Conservation (phyloP, 2,888 invertebrate species). For the Hydrotaea cyrtoneurina region DNA sequence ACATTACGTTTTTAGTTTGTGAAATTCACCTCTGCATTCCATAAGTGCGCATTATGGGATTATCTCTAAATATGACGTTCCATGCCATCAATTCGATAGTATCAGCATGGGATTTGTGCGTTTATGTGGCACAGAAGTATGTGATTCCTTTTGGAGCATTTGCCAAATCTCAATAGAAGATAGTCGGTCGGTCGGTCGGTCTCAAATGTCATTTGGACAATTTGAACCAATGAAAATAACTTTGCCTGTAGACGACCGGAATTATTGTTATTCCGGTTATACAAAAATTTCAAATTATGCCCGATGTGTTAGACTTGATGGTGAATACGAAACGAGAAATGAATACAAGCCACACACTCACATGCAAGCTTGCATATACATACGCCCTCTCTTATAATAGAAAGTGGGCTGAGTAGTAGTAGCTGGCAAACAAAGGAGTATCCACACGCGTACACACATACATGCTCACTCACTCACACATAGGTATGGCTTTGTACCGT, state of each 20-base stretch:
- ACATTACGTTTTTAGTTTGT: no score
- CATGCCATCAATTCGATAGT: no score
- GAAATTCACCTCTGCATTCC: no score
- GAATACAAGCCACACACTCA: constrained; percentile 16
- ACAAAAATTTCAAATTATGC: constrained; percentile 14
- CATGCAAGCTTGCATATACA: background rate
- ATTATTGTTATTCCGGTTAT: constrained; percentile 1
- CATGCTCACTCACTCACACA: background rate
- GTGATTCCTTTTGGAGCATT: no score
- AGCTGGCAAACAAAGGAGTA: background rate
- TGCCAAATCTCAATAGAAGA: no score
- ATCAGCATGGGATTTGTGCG: no score
- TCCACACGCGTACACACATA: background rate
- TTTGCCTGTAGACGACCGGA: background rate
- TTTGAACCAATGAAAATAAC: background rate
- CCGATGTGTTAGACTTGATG: constrained; percentile 47
- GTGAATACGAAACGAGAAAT: constrained; percentile 42
- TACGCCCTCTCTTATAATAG: background rate
- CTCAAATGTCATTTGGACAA: background rate
- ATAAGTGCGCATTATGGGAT: no score
- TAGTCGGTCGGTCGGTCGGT: background rate
- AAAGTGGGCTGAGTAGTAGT: background rate
- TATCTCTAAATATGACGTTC: no score
- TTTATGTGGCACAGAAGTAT: no score
- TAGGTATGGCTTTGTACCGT: background rate